Conservation (phyloP, 2,113 vertebrate species). For the Pseudopodoces humilis region DNA sequence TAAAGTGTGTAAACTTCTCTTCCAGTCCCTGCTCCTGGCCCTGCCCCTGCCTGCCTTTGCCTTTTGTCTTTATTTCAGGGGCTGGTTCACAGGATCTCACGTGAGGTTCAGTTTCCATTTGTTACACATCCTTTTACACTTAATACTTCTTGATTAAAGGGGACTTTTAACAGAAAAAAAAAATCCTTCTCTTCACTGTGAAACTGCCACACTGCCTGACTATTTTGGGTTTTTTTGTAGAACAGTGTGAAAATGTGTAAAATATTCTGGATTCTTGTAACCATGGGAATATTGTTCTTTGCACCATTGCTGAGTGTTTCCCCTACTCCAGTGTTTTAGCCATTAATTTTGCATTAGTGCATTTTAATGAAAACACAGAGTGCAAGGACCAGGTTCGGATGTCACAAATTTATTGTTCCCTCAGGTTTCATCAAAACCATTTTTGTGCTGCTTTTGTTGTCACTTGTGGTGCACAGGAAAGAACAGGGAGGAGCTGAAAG, state of each 20-base stretch:
- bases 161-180: not conserved
- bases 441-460: not conserved
- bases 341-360: not conserved
- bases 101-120: not conserved
- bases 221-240: not conserved
- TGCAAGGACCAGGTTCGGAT: not conserved
- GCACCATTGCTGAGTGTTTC: not conserved
- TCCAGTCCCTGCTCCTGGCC: not conserved
- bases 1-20: not conserved
- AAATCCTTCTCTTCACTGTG: not conserved
- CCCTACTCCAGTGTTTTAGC: not conserved
- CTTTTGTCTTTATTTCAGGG: not conserved
- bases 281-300: not conserved
- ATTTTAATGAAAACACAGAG: not conserved
- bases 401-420: not conserved
- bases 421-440: not conserved
- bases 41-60: not conserved
- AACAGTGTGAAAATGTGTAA: not conserved
- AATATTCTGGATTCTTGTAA: not conserved
- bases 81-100: not conserved
- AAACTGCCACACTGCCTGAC: not conserved
- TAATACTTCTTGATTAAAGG: not conserved
- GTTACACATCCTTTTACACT: not conserved
- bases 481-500: not conserved
- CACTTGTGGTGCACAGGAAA: not conserved